Evolutionary conservation across 1,140 invertebrate genomes (phyloP), one percentile per base, ranked within the genome.

Genomic region (Plodia interpunctella): DNA sequence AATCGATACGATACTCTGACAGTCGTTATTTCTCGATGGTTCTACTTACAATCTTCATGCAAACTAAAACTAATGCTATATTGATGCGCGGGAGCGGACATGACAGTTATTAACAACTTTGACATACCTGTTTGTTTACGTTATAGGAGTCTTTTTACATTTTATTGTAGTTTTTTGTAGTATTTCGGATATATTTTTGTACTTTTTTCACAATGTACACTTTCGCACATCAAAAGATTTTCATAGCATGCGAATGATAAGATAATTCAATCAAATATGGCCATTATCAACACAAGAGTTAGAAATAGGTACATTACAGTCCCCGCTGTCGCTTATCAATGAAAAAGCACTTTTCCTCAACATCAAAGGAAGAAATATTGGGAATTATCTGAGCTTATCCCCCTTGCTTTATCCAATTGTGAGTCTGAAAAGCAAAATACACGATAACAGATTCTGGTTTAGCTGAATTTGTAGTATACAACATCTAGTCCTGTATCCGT

Each of bases 21-120:
- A 44, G 38, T 66, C 63, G 63, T 66, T 66, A 66, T 66, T 64
- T 66, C 30, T 55, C 63, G 52, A 62, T 58, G 56, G 44, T 13
- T 49, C 55, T 58, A 54, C 60, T 58, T 15, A 54, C 11, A 30
- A 56, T 50, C 50, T 57, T 17, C 38, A 19, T 17, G 6, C 30
- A 32, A 1, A 32, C 30, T 32, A 32, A 32, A 9, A 15, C 38
- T 15, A 17, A 1, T 44, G 13, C 13, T n/a, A 44, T 32, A 32
- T 44, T 44, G 38, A 44, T 15, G 10, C 13, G n/a, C 38, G 13
- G 11, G 32, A 30, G 49, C 25, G 18, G 49, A 25, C 21, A 6
- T 6, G 21, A 25, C 2, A 25, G 21, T 6, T 3, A 6, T 6
- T 3, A 25, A 25, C 21, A 6, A 25, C 55, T 60, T 60, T 54